These are phyloP conservation scores for Heliconius ethilla DNA, from an alignment of 2,888 invertebrate genomes.

Conservation along the genomic window DNA sequence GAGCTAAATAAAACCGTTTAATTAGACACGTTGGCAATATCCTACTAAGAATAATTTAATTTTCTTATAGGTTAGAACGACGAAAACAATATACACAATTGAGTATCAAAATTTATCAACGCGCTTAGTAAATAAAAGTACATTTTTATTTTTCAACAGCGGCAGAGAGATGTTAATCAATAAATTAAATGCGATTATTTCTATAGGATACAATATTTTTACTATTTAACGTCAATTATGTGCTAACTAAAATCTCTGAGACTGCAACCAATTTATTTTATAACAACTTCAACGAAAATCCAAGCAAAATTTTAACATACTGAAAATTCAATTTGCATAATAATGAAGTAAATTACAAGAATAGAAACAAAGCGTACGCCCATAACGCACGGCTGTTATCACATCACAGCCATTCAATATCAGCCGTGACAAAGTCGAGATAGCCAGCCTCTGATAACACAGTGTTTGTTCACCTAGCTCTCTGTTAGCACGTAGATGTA, in stretches of 20 bases:
- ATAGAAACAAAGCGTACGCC: constrained; percentile 41
- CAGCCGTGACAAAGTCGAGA: constrained; percentile 77
- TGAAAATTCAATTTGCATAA: constrained; percentile 21
- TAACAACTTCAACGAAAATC: not conserved
- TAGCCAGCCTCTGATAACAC: constrained; percentile 76
- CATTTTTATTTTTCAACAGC: no score
- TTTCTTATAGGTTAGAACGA: no score
- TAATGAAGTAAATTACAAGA: not conserved
- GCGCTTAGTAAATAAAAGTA: no score
- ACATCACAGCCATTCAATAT: constrained; percentile 72
- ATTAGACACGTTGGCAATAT: no score
- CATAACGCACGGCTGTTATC: constrained; percentile 57
- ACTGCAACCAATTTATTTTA: not conserved
- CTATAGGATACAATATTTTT: no score
- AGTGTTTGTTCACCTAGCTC: constrained; percentile 67
- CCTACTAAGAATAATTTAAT: no score
- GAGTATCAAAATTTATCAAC: no score
- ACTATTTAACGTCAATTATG: no score
- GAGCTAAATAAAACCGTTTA: no score
- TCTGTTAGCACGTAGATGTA: constrained; percentile 62
- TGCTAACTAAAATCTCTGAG: not conserved
- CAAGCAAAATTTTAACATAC: not conserved
- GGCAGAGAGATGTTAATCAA: no score
- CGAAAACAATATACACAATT: no score
- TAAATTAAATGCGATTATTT: no score